Evolutionary conservation across 1,140 invertebrate genomes (phyloP).

Genomic region (Mercenaria mercenaria): DNA sequence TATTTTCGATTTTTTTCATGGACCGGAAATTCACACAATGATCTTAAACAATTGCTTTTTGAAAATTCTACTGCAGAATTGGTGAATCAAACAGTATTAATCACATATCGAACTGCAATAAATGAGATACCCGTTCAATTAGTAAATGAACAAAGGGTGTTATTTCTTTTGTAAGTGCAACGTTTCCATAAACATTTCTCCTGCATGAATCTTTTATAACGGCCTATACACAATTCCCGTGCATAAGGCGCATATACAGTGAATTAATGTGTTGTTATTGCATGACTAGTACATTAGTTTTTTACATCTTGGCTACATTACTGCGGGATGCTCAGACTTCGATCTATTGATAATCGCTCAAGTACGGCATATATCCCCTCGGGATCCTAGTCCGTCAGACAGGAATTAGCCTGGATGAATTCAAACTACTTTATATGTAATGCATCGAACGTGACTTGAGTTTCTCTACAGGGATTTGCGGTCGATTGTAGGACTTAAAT

Average conservation of each 20-base stretch:
- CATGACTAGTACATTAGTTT: neutral
- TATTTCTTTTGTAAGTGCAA: no score
- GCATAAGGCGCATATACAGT: neutral
- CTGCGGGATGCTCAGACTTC: neutral
- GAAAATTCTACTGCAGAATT: no score
- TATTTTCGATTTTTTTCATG: no score
- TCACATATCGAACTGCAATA: no score
- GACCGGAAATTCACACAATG: no score
- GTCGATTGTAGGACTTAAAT: neutral
- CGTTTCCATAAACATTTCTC: no score
- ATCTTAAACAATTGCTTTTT: no score
- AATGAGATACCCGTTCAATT: no score
- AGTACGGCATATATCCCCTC: neutral
- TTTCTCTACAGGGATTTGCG: neutral
- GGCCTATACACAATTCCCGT: neutral
- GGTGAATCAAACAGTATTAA: no score
- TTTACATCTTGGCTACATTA: neutral
- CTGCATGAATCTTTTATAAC: neutral
- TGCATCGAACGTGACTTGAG: neutral
- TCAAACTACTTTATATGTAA: neutral
- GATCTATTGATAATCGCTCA: slow-evolving; percentile 1
- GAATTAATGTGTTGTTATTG: neutral
- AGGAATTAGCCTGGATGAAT: slow-evolving; percentile 13
- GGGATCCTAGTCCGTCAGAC: neutral
- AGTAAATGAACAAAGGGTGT: no score